These are phyloP conservation scores for Lagothrix lagotricha DNA, from an alignment of 2,797 vertebrate genomes.

Conservation along the genomic window DNA sequence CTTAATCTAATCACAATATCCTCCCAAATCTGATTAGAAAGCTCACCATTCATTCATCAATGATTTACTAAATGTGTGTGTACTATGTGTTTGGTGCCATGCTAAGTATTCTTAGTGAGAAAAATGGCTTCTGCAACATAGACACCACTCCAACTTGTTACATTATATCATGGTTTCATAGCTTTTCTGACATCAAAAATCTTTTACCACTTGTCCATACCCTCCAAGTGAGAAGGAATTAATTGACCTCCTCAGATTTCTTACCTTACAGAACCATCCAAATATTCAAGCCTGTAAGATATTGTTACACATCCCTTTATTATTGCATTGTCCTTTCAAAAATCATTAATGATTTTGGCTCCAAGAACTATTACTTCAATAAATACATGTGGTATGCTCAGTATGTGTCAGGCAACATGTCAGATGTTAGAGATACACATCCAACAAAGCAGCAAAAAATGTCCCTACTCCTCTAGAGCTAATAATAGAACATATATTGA, in stretches of 20 bases:
- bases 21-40: conserved; percentile 65
- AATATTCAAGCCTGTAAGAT: not conserved
- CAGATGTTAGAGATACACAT: not conserved
- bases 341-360: conserved; percentile 9
- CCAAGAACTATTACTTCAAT: conserved; percentile 22
- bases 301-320: not conserved
- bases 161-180: not conserved
- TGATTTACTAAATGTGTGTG: conserved; percentile 29
- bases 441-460: not conserved
- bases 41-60: not conserved
- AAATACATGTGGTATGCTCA: not conserved
- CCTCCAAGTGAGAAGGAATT: conserved; percentile 11
- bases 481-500: not conserved
- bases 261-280: not conserved
- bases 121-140: not conserved
- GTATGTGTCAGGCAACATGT: not conserved
- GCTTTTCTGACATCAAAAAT: not conserved
- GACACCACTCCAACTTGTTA: not conserved
- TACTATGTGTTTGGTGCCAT: not conserved
- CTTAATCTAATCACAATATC: conserved; percentile 57
- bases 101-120: conserved; percentile 3
- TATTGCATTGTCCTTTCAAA: conserved; percentile 23
- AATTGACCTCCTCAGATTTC: not conserved
- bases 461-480: not conserved
- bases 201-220: not conserved